phyloP scores from a whole-genome alignment of 2,113 vertebrate species.

The Paracanthobrama guichenoti region DNA sequence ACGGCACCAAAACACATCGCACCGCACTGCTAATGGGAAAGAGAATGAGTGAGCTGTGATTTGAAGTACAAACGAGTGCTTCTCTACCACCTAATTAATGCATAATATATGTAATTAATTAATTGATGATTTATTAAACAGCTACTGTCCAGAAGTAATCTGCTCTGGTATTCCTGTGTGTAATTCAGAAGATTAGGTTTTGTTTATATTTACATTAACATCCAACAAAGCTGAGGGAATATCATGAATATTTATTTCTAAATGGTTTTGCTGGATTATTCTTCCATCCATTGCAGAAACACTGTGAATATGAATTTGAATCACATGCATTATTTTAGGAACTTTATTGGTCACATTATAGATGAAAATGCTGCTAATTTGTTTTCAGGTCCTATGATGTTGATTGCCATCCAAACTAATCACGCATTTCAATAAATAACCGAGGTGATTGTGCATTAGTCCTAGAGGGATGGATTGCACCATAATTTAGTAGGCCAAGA shows the following conservation, averaged over 20 bases:
- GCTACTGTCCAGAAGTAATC: background rate
- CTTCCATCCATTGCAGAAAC: background rate
- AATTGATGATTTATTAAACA: slow-evolving; percentile 17
- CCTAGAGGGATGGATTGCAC: background rate
- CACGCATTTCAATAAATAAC: background rate
- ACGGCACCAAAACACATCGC: background rate
- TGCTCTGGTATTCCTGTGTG: background rate
- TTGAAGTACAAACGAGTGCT: background rate
- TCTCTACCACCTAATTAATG: background rate
- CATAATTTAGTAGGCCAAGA: background rate
- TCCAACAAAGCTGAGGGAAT: background rate
- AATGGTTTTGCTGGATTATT: background rate
- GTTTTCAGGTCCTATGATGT: background rate
- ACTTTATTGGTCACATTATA: background rate
- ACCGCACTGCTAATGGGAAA: slow-evolving; percentile 13
- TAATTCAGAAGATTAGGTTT: background rate
- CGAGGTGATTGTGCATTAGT: background rate
- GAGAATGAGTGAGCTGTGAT: background rate
- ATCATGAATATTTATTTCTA: background rate
- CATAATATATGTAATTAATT: background rate
- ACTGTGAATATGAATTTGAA: background rate
- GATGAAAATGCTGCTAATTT: background rate
- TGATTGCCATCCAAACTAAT: background rate
- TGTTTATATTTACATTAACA: background rate
- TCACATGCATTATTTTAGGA: background rate